Conservation (phyloP, 2,888 invertebrate genomes). For the Microctonus hyperodae region DNA sequence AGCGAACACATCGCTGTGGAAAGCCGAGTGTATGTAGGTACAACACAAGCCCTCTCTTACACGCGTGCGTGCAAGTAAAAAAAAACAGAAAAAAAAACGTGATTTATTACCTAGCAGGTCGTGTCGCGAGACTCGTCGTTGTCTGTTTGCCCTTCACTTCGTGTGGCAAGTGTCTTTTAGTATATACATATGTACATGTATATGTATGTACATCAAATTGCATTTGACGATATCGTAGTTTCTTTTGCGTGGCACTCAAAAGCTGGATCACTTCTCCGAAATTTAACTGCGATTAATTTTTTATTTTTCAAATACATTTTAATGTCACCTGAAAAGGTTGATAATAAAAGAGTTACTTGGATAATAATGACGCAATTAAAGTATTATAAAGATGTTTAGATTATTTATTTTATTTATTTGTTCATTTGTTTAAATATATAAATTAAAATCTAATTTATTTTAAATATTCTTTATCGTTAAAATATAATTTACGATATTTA, state of each 20-base stretch:
- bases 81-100: constrained; percentile 8
- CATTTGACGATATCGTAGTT: neutral
- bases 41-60: neutral
- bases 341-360: neutral
- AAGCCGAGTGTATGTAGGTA: neutral
- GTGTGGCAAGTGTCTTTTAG: neutral
- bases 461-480: too few species aligned
- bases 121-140: constrained; percentile 3
- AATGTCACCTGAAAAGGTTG: neutral
- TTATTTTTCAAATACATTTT: neutral
- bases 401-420: too few species aligned
- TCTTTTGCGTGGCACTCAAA: neutral
- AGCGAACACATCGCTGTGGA: neutral
- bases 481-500: too few species aligned
- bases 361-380: neutral
- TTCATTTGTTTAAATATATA: too few species aligned
- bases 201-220: neutral
- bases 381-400: too few species aligned
- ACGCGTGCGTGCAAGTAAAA: constrained; percentile 3
- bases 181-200: neutral
- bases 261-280: neutral
- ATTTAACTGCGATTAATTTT: neutral
- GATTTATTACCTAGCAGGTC: constrained; percentile 26
- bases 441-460: too few species aligned
- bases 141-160: neutral